phyloP scores from a whole-genome alignment of 2,113 vertebrate species.

The Mastomys natalensis region DNA sequence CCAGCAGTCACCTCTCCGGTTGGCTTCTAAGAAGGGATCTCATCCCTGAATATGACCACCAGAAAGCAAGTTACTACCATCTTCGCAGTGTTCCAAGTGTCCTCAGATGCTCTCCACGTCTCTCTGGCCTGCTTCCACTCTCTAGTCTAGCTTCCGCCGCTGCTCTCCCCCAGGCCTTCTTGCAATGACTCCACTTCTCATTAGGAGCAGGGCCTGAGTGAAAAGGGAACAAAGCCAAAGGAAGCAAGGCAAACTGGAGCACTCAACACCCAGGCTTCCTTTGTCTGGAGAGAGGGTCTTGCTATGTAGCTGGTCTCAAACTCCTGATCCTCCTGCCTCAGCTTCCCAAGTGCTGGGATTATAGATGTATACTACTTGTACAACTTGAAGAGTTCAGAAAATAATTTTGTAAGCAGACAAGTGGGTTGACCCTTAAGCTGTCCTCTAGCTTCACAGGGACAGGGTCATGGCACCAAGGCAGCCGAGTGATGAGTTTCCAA shows the following conservation, averaged over 20 bases:
- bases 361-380: background rate
- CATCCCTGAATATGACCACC: background rate
- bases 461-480: background rate
- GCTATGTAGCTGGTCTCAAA: background rate
- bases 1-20: background rate
- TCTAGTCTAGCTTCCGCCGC: background rate
- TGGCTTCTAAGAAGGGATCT: background rate
- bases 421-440: too few relatives aligned
- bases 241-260: background rate
- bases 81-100: background rate
- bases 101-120: background rate
- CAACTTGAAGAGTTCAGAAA: background rate
- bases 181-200: background rate
- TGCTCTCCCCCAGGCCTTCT: background rate
- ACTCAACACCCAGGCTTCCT: background rate
- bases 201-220: background rate
- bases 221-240: background rate
- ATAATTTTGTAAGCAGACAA: background rate
- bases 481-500: background rate
- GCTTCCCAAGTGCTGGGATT: background rate
- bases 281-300: background rate
- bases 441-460: fast-evolving
- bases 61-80: background rate
- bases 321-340: background rate
- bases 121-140: background rate